A percentile compares a stretch with the other conserved stretches of the same genome.
These are phyloP conservation scores for Ellobium chinense DNA, from an alignment of 2,888 invertebrate species.

Conservation along the genomic window DNA sequence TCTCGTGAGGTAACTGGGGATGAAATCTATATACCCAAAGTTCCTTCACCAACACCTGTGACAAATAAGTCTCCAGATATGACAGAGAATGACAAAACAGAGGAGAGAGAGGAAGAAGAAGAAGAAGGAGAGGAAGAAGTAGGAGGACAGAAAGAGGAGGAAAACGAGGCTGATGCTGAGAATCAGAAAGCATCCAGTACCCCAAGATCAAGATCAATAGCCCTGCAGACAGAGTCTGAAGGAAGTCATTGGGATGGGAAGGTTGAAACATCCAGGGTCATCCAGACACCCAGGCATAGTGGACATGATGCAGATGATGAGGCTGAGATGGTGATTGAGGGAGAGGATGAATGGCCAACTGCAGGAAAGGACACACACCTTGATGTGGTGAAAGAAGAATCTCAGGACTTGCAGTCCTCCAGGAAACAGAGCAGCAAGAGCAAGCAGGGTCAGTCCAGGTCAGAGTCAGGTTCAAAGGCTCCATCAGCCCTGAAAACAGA, in stretches of 20 bases:
- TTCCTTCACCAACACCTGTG: constrained; percentile 8
- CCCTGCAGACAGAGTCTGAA: constrained; percentile 29
- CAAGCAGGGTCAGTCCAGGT: not conserved
- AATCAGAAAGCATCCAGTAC: not conserved
- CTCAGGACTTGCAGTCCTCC: not conserved
- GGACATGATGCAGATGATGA: constrained; percentile 28
- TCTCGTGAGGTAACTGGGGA: constrained; percentile 18
- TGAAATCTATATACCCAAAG: constrained; percentile 8
- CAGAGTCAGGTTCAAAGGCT: not conserved
- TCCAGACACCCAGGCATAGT: constrained; percentile 3
- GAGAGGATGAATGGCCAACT: constrained; percentile 5
- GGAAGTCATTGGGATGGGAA: constrained; percentile 5
- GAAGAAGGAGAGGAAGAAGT: constrained; percentile 19
- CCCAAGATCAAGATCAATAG: constrained; percentile 31
- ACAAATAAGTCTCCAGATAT: not conserved
- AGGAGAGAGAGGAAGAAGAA: constrained; percentile 33
- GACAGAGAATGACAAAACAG: not conserved
- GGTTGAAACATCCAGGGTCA: constrained; percentile 6
- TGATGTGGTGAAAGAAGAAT: constrained; percentile 34
- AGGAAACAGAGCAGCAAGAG: not conserved
- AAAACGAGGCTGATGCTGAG: constrained; percentile 11
- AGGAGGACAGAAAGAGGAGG: constrained; percentile 28
- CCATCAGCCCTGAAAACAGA: not conserved
- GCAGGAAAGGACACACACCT: constrained; percentile 3
- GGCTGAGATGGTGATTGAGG: constrained; percentile 19